Conservation (phyloP, 2,797 vertebrate species). For the Cossypha niveicapilla region DNA sequence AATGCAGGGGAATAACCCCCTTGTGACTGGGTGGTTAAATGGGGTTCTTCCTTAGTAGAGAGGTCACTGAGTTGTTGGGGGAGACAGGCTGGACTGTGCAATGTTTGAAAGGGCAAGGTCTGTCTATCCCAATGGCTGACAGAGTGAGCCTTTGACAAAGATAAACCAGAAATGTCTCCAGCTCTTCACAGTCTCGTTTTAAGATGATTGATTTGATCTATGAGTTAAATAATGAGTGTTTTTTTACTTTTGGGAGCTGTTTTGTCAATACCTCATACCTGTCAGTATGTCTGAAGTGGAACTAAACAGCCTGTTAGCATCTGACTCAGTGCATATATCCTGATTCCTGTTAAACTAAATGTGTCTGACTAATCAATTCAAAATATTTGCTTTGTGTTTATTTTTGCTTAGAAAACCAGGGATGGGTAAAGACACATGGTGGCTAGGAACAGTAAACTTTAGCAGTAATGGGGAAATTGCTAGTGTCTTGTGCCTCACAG, state of each 20-base stretch:
- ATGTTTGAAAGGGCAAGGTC: background rate
- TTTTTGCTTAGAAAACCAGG: background rate
- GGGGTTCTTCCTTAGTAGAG: background rate
- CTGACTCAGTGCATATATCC: background rate
- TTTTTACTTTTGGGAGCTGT: background rate
- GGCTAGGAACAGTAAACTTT: background rate
- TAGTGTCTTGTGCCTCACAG: background rate
- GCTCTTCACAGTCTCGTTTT: background rate
- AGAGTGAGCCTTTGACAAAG: background rate
- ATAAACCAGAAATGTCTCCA: background rate
- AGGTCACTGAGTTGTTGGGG: background rate
- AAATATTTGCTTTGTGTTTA: background rate
- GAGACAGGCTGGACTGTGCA: background rate
- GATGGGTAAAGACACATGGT: background rate
- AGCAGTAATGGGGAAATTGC: background rate
- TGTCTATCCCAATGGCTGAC: background rate
- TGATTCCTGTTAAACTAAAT: background rate
- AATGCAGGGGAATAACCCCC: slow-evolving; percentile 2
- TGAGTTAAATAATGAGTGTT: background rate
- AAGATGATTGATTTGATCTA: background rate
- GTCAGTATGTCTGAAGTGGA: background rate
- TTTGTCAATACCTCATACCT: background rate
- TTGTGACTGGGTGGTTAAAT: background rate
- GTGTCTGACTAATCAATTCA: background rate
- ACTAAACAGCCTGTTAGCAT: background rate